phyloP scores from a whole-genome alignment of 2,113 vertebrate genomes.

The Neolamprologus caudopunctatus region DNA sequence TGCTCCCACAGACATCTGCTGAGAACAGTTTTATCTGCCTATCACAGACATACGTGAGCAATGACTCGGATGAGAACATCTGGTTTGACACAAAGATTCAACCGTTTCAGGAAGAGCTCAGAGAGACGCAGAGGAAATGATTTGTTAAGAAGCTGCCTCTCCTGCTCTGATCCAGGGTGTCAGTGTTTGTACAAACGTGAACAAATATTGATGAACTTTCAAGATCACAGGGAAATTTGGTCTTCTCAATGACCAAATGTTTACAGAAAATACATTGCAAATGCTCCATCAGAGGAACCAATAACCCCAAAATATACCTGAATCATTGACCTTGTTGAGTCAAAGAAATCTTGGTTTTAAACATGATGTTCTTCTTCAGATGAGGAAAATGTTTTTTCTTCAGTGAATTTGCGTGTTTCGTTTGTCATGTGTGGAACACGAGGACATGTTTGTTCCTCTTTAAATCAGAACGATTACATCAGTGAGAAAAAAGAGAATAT shows the following conservation, averaged over 20 bases:
- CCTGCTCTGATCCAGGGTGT: neutral
- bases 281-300: neutral
- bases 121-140: neutral
- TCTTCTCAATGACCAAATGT: neutral
- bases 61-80: neutral
- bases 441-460: neutral
- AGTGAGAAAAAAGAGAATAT: neutral
- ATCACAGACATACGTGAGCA: neutral
- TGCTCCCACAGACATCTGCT: neutral
- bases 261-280: rapidly evolving
- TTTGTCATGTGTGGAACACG: neutral
- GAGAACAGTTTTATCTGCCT: neutral
- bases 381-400: neutral
- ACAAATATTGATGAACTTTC: neutral
- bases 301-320: rapidly evolving
- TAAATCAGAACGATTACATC: neutral
- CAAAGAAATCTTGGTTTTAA: too few species aligned
- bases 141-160: neutral
- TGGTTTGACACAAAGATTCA: neutral
- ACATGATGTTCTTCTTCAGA: neutral
- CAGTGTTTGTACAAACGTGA: rapidly evolving
- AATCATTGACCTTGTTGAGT: neutral
- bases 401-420: neutral
- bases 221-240: rapidly evolving
- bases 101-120: neutral